These are phyloP conservation scores for Mormyrus iriodes DNA, from an alignment of 2,113 vertebrate species.

Conservation along the genomic window DNA sequence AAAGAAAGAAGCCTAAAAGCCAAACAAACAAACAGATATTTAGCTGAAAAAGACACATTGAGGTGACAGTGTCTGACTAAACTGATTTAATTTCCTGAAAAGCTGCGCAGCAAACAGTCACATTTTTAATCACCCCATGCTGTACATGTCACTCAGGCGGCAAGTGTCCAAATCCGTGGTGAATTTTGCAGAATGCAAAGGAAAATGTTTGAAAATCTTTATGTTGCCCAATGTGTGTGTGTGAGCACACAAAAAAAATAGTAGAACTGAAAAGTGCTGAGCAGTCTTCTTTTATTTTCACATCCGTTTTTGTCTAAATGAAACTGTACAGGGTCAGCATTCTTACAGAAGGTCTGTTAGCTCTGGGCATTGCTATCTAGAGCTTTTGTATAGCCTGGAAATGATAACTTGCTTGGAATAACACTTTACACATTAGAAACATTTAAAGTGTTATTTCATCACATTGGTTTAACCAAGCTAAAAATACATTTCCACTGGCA, in stretches of 20 bases:
- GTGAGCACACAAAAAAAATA: not conserved
- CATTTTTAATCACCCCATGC: not conserved
- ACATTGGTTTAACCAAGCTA: not conserved
- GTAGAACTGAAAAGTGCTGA: not conserved
- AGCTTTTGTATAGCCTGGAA: not conserved
- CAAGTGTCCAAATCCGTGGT: not conserved
- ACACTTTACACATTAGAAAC: not conserved
- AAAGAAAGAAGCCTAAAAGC: not conserved
- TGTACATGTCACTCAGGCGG: not conserved
- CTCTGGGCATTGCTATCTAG: not conserved
- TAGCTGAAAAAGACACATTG: not conserved
- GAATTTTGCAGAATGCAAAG: not conserved
- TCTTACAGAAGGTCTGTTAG: not conserved
- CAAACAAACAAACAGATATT: not conserved
- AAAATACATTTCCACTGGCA: not conserved
- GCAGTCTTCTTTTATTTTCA: not conserved
- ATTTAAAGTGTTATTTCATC: not conserved
- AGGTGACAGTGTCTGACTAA: not conserved
- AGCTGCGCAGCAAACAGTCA: not conserved
- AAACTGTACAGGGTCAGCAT: not conserved
- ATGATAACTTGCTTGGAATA: not conserved
- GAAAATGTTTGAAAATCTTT: not conserved
- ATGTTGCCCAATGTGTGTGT: not conserved
- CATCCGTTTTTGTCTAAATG: not conserved
- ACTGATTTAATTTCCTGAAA: not conserved